A percentile compares a stretch with the other conserved stretches of the same genome.
phyloP scores from a whole-genome alignment of 2,113 vertebrate genomes.

The Sturnira hondurensis region DNA sequence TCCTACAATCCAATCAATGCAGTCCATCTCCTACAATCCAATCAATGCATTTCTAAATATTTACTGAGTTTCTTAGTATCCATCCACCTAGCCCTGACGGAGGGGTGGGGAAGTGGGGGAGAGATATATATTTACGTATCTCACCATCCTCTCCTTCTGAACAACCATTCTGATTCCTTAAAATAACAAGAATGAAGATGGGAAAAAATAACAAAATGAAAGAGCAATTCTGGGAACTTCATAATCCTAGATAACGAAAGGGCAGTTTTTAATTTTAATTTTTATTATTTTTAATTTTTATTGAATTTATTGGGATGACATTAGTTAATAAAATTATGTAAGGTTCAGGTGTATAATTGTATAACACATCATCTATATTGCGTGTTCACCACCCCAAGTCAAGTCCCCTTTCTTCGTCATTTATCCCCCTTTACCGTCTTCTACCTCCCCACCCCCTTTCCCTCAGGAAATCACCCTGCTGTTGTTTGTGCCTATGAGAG shows the following conservation, averaged over 20 bases:
- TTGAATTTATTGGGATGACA: no score
- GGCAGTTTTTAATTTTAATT: not conserved
- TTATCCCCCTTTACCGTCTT: no score
- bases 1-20: not conserved
- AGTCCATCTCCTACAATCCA: not conserved
- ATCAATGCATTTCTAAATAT: conserved; percentile 19
- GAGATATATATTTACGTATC: not conserved
- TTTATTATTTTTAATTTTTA: not conserved
- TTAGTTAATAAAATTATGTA: no score
- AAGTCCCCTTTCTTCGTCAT: no score
- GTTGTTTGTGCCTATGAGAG: no score
- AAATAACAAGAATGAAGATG: not conserved
- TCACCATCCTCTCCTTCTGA: not conserved
- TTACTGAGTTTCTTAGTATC: not conserved
- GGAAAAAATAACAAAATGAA: conserved; percentile 6
- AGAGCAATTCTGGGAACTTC: not conserved
- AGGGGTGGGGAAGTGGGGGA: not conserved
- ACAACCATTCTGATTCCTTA: conserved; percentile 4
- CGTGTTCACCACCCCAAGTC: no score
- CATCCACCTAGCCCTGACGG: not conserved
- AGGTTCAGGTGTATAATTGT: no score
- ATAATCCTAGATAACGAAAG: not conserved
- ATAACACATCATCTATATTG: no score
- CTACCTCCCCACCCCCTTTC: no score
- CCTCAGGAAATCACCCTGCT: no score